Evolutionary conservation across 2,797 vertebrate genomes (phyloP), one percentile per base, ranked within the genome.

Genomic region (Periophthalmus magnuspinnatus): DNA sequence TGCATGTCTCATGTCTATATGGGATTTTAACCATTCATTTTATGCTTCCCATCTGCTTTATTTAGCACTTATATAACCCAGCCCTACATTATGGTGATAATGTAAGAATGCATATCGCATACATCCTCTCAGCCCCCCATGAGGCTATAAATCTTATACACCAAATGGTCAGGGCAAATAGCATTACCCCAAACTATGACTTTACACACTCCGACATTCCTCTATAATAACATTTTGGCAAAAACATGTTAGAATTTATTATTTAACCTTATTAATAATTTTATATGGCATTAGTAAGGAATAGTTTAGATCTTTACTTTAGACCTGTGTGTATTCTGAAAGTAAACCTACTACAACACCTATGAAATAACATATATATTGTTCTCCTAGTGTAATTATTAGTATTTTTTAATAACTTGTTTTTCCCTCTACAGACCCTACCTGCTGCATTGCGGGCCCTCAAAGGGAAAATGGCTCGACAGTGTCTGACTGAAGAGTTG

Each of bases 381-480:
- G 5, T 41, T n/a, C 41, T 45, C 13, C 41, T 38, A 6, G 10
- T 28, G 22, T 64, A 47, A 64, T 13, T 28, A 33, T 28, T 6
- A 28, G 34, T 14, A 14, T 38, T 22, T 22, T 41, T 62, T 21
- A 62, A 41, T 14, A 14, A 8, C 28, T 48, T 14, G 16, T 17
- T 47, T 66, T 34, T 68, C 7, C 71, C 14, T 56, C 65, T 32
- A 47, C 87, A 99, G 98, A 95, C 95, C 0, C 91, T 99, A 74
- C 97, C 97, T 7, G 98, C 98, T 67, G 96, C 97, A 5, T 83
- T 99, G 71, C 95, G 98, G 22, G 97, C 98, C n/a, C 93, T 99
- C 38, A 99, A 99, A 83, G 94, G 98, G 79, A 97, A 95, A 74
- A 93, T 95, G 52, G 96, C 98, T n/a, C 94, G 97, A 32, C 97